These are phyloP conservation scores for Vimba vimba DNA, from an alignment of 2,113 vertebrate species.

Conservation along the genomic window DNA sequence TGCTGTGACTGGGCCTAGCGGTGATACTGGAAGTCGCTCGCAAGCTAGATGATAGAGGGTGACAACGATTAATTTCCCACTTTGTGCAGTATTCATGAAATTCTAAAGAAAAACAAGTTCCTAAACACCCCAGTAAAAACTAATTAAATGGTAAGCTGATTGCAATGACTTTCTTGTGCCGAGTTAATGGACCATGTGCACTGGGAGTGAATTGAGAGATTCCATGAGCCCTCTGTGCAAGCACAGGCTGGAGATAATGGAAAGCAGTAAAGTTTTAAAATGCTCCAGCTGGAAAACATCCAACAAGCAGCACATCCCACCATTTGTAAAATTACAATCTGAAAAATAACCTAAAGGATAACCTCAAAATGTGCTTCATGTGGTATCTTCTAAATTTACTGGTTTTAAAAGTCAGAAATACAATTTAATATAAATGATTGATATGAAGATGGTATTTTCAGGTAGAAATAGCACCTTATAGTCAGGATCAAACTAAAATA, in stretches of 20 bases:
- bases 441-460: not conserved
- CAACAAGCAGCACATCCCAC: constrained; percentile 36
- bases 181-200: constrained; percentile 46
- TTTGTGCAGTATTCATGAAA: constrained; percentile 47
- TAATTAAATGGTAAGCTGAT: constrained; percentile 53
- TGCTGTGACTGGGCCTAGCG: constrained; percentile 20
- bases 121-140: constrained; percentile 50
- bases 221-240: constrained; percentile 34
- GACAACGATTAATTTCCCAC: constrained; percentile 45
- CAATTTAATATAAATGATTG: not conserved
- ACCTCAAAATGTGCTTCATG: not conserved
- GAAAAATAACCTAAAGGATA: not conserved
- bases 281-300: constrained; percentile 49
- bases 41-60: constrained; percentile 20
- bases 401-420: not conserved
- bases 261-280: constrained; percentile 47
- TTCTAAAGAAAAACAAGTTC: constrained; percentile 39
- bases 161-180: constrained; percentile 26
- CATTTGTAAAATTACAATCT: constrained; percentile 42
- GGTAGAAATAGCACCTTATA: not conserved
- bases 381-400: not conserved
- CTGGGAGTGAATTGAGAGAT: constrained; percentile 32
- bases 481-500: not conserved
- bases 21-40: constrained; percentile 5
- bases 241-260: constrained; percentile 40